Base-by-base conservation (phyloP, 1,140 invertebrate species). In the Lasioglossum baleicum region DNA sequence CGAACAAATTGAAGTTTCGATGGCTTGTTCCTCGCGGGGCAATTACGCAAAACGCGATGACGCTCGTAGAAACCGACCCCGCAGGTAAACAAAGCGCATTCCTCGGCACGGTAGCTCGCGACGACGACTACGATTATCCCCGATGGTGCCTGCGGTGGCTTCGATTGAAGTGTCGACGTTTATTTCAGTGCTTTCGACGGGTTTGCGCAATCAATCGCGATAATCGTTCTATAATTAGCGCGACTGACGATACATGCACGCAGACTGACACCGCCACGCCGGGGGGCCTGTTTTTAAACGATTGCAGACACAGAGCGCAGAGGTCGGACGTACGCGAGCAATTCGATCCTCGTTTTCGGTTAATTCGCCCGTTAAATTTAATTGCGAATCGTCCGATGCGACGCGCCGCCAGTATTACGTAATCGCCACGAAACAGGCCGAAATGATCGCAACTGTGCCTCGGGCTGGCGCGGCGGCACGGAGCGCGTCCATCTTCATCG, bases 111-210 rank as follows among this genome's bases (percentile, higher is more conserved):
- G 65, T 78, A 83, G 66, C 51, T 13, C 35, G 70, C 53, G 80
- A 83, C 83, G 75, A 79, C 44, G n/a, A 83, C 83, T 75, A 79
- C 44, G n/a, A 83, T 84, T 83, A 84, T 35, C 48, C 7, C 58
- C 48, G 44, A 56, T 65, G 44, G 13, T 7, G 51, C 58, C 22
- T 48, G 7, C 7, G 63, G 67, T 53, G 56, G 66, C 64, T 67
- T n/a, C 10, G 17, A 22, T 53, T 31, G 22, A n/a, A 42, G 63
- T 65, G 26, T 48, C 40, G 22, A 7, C 8, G 48, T 35, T 42
- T n/a, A 5, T 26, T 60, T 48, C n/a, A 22, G 56, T 35, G 68
- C 63, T 15, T 75, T 40, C 8, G 20, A 17, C 11, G 60, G 31
- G 53, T 77, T 77, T 70, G 70, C 75, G 60, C 65, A 77, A 77